Evolutionary conservation across 2,797 vertebrate genomes (phyloP).

Genomic region (Thripadectes ignobilis): DNA sequence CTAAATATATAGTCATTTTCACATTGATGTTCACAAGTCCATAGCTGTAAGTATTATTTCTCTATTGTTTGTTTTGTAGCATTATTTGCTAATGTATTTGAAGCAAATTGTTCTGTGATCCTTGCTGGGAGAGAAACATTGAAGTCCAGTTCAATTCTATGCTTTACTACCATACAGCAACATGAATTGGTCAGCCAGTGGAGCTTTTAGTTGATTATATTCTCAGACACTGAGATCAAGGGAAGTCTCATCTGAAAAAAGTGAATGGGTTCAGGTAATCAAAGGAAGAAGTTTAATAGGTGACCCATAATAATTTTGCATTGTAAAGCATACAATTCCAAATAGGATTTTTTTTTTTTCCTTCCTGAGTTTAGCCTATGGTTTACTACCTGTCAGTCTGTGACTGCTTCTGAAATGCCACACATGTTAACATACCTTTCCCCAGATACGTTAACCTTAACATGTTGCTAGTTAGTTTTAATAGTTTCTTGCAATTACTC

Average conservation of each 20-base stretch:
- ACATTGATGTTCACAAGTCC: neutral
- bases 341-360: neutral
- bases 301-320: neutral
- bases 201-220: neutral
- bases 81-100: neutral
- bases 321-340: neutral
- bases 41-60: neutral
- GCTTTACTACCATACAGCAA: neutral
- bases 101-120: neutral
- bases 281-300: neutral
- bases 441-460: conserved; percentile 1
- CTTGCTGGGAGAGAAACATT: neutral
- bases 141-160: neutral
- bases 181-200: neutral
- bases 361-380: neutral
- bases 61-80: neutral
- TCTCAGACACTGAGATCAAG: neutral
- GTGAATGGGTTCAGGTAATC: neutral
- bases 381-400: conserved; percentile 1
- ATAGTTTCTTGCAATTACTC: neutral
- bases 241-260: neutral
- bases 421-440: neutral
- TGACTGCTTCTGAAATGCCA: conserved; percentile 20
- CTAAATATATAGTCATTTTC: neutral
- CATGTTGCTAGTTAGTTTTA: neutral